Evolutionary conservation across 2,797 vertebrate species (phyloP), one percentile per base, ranked within the genome.

Genomic region (Parambassis ranga): DNA sequence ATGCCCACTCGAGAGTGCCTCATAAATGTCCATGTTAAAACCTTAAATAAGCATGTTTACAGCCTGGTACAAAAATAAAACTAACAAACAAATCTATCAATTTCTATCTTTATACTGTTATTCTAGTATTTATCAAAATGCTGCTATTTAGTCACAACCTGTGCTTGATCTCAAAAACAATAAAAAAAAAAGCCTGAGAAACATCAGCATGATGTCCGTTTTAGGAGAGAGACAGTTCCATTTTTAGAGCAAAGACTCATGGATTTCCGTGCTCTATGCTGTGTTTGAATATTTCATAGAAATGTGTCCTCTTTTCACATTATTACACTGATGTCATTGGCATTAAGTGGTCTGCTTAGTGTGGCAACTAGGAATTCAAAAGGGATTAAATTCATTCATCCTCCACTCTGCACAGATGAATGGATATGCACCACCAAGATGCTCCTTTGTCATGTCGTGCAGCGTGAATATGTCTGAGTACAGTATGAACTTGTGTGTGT

Each of bases 341-440:
- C 72, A 78, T 85, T 86, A 85, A 88, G 80, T 86, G 82, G 84
- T 87, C 84, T 81, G 81, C 83, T 89, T 84, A 88, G 82, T 52
- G 70, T 71, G 71, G 50, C 74, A 63, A 63, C 67, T 4, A 38
- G 79, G 77, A 80, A 84, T 81, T 63, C 71, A 67, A 65, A 70
- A 51, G 71, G 71, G 83, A 82, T 86, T 89, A 83, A 77, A 59
- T 75, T 77, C 75, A 89, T 87, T 86, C 67, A 86, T 83, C 83
- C 79, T 77, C 72, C 79, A 64, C 55, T 71, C 69, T 66, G 76
- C 63, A 20, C 69, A 78, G 64, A 84, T 74, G 72, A 84, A 86
- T 75, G 68, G 27, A 58, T 32, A 30, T 32, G 8, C 46, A 59
- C 16, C 7, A 65, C 56, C 42, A 71, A 68, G 69, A 71, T 50